Base-by-base conservation (phyloP, 2,797 vertebrate species). In the Lophotriccus pileatus region DNA sequence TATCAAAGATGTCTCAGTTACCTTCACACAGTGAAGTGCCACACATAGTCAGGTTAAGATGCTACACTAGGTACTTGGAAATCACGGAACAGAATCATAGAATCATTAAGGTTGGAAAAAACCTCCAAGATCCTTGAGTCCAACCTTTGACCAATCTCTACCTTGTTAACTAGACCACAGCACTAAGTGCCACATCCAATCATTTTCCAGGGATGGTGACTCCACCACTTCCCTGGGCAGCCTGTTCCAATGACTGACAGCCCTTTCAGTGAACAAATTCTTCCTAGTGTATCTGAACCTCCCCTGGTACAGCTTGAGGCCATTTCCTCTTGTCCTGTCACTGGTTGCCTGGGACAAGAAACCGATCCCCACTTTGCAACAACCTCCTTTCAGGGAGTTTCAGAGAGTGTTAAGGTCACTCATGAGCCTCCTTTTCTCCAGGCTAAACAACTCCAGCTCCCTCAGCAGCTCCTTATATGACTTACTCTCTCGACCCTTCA, bases 101-200 rank as follows among this genome's bases (percentile, higher is more conserved):
- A 34, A 6, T 30, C 50, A 9, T 1, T 58, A 34, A 30, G 24
- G 14, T 1, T 58, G 37, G n/a, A 18, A 70, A 63, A 44, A 11
- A n/a, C 20, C 12, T 25, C 24, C 37, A 22, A 23, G n/a, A 12
- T 58, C 50, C 56, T 50, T 0, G 1, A 58, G 37, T 58, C 17
- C 44, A 46, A 10, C 43, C 37, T 50, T 44, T 39, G 64, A 8
- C 6, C 4, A 14, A 34, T 39, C 12, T 10, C 8, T 8, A 6
- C 24, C n/a, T 64, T 1, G 2, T 11, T n/a, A 56, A 18, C 14
- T 4, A 18, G 14, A 21, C 36, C 36, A 34, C 11, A 14, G 23
- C 10, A 39, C n/a, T 24, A 13, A 44, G 44, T 11, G 37, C 44
- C 37, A 32, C 34, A 13, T 53, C 25, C 47, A 24, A 27, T 20